These are phyloP conservation scores for Daphoenositta chrysoptera DNA, from an alignment of 2,113 vertebrate species.

Conservation along the genomic window DNA sequence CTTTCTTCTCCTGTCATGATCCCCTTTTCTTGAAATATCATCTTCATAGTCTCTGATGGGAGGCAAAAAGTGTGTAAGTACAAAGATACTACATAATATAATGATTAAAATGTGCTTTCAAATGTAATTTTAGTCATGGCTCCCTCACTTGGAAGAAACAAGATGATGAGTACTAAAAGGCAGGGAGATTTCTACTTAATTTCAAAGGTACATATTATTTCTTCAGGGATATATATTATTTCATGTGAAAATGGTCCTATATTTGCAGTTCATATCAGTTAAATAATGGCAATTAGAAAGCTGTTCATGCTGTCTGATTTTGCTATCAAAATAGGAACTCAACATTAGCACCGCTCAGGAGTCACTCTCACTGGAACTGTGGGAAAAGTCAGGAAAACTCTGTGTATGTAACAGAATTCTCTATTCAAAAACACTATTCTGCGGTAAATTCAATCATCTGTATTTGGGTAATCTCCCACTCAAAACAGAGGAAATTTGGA, in stretches of 20 bases:
- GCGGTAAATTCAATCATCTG: neutral
- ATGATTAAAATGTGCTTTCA: neutral
- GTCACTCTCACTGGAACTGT: neutral
- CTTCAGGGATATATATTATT: neutral
- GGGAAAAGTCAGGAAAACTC: neutral
- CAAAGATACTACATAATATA: neutral
- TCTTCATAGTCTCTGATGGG: slow-evolving; percentile 77
- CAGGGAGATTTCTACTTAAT: neutral
- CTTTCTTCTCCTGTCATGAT: slow-evolving; percentile 77
- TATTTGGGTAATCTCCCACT: neutral
- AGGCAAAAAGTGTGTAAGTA: slow-evolving; percentile 11
- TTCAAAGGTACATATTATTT: neutral
- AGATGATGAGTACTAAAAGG: neutral
- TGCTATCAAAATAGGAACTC: neutral
- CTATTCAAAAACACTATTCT: neutral
- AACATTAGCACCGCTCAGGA: neutral
- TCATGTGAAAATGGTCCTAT: neutral
- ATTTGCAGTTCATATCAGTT: neutral
- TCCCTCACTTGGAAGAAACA: slow-evolving; percentile 42
- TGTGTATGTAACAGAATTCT: neutral
- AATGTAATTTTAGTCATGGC: neutral
- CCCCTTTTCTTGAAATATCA: slow-evolving; percentile 84
- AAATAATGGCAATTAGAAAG: neutral
- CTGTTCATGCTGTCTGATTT: neutral
- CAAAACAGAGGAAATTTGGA: neutral